These are phyloP conservation scores for Leucoraja erinaceus DNA, from an alignment of 2,113 vertebrate species.

Conservation along the genomic window DNA sequence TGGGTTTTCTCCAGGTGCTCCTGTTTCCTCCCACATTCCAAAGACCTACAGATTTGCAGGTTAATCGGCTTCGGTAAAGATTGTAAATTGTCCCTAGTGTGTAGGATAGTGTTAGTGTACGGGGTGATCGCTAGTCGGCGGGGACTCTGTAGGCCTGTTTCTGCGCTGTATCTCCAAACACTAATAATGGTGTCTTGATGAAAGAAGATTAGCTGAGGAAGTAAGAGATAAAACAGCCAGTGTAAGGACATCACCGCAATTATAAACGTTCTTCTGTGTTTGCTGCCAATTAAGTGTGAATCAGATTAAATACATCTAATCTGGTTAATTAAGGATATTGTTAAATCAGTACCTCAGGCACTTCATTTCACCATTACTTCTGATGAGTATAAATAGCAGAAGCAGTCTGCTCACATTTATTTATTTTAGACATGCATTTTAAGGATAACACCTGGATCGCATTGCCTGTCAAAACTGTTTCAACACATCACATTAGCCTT, in stretches of 20 bases:
- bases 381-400: background rate
- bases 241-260: background rate
- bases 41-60: no score
- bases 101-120: no score
- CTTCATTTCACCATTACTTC: no score
- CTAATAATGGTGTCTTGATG: no score
- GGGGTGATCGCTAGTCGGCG: no score
- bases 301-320: slow-evolving; percentile 11
- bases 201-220: background rate
- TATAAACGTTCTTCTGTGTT: background rate
- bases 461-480: background rate
- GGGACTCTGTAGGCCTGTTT: no score
- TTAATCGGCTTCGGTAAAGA: no score
- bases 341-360: slow-evolving; percentile 17
- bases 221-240: background rate
- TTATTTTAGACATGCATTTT: slow-evolving; percentile 16
- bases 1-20: no score
- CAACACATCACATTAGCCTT: background rate
- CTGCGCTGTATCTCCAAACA: no score
- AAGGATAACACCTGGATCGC: background rate
- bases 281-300: slow-evolving; percentile 16
- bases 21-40: no score
- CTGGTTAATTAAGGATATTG: slow-evolving; percentile 3
- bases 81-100: no score
- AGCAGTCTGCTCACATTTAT: background rate